Base-by-base conservation (phyloP, 2,113 vertebrate species). In the Chaetops frenatus region DNA sequence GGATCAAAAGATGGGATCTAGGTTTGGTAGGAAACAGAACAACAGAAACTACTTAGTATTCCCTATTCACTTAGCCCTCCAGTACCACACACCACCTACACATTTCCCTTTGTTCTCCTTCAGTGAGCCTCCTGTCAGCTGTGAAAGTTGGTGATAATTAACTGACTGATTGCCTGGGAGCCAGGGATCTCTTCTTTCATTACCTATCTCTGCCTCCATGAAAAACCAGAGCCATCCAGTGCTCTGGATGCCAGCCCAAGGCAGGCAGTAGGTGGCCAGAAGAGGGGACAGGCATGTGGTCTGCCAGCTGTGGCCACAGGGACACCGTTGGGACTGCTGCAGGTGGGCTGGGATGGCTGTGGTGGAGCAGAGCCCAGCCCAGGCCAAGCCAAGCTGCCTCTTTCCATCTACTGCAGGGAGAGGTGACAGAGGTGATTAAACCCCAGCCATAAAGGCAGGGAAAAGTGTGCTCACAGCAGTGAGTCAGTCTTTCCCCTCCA, bases 381-480 rank as follows among this genome's bases (percentile, higher is more conserved):
- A 40, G 61, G 78, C 70, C 16, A 56, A 69, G 58, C 3, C 58
- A 45, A 60, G 76, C 54, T 65, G 64, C 73, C 35, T 28, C 19
- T 35, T 31, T 60, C 65, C 4, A 5, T 45, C 27, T 31, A 21
- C n/a, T 0, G 0, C 0, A 29, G n/a, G 2, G 2, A 21, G 36
- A 72, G 54, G 64, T 0, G 4, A 53, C 20, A 47, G 45, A 53
- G 27, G 31, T 15, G 31, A 69, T 36, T 42, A 60, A 89, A 61
- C 7, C n/a, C 62, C 47, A 12, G 92, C 64, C 25, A 1, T 7
- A 44, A 74, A 12, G 65, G 73, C 81, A 81, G 51, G 38, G 42
- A 35, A 80, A 80, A 65, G 64, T 6, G 36, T 0, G 5, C 69
- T 64, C 42, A 20, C 60, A 53, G 56, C 47, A 53, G 42, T 1